These are phyloP conservation scores for Chloroceryle inda DNA, from an alignment of 2,797 vertebrate genomes.

Conservation along the genomic window DNA sequence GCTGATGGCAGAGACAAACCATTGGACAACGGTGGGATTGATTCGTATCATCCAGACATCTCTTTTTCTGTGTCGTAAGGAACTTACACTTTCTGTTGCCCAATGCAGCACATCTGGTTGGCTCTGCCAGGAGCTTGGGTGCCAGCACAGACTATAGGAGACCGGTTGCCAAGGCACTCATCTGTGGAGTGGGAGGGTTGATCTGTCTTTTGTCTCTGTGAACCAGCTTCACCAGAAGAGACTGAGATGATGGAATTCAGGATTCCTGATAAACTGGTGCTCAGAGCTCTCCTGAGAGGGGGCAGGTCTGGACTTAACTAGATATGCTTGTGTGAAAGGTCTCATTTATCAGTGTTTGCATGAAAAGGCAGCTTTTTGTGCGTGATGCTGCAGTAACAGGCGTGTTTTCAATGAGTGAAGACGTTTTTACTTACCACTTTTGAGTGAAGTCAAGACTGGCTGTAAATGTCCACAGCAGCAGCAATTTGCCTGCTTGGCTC, in stretches of 20 bases:
- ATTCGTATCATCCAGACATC: not conserved
- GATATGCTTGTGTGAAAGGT: not conserved
- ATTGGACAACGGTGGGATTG: not conserved
- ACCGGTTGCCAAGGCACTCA: not conserved
- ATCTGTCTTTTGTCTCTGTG: not conserved
- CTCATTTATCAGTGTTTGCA: not conserved
- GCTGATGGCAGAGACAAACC: not conserved
- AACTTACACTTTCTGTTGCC: not conserved
- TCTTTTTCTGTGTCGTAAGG: not conserved
- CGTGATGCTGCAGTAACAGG: not conserved
- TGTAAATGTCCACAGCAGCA: not conserved
- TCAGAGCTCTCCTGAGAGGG: not conserved
- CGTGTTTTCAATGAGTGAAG: not conserved
- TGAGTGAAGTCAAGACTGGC: not conserved
- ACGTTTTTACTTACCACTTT: not conserved
- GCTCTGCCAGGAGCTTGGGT: not conserved
- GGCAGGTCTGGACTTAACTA: not conserved
- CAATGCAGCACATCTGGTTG: not conserved
- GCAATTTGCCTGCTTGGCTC: not conserved
- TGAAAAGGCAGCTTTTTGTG: not conserved
- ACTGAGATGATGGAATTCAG: accelerated
- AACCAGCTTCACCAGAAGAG: not conserved
- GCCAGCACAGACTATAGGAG: not conserved
- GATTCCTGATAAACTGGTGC: not conserved
- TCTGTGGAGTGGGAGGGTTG: not conserved